Evolutionary conservation across 1,140 invertebrate genomes (phyloP).

Genomic region (Nomia melanderi): DNA sequence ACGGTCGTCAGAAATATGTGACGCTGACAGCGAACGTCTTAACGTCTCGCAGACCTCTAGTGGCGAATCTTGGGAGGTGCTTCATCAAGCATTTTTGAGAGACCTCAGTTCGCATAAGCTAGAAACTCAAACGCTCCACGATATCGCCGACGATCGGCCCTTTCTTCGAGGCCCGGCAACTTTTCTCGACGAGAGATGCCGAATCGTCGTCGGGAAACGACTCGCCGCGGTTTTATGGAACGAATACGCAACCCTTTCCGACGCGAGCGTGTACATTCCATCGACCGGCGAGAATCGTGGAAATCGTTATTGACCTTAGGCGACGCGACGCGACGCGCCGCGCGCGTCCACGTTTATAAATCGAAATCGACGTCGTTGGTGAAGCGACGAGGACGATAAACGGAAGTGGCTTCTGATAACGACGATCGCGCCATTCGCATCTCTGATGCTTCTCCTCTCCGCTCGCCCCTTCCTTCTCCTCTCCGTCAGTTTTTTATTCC

Average conservation of each 20-base stretch:
- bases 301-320: no score
- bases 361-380: not conserved
- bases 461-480: not conserved
- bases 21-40: no score
- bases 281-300: no score
- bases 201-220: not conserved
- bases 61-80: no score
- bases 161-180: not conserved
- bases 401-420: not conserved
- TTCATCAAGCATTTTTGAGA: conserved; percentile 10
- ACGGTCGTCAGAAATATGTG: no score
- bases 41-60: no score
- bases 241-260: not conserved
- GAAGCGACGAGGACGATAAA: not conserved
- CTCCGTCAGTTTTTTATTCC: not conserved
- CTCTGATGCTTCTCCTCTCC: not conserved
- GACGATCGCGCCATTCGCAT: not conserved
- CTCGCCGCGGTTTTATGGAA: not conserved
- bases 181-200: not conserved
- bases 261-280: not conserved
- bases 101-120: conserved; percentile 14
- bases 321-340: no score
- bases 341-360: not conserved
- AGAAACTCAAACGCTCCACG: conserved; percentile 37
- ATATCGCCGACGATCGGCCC: conserved; percentile 1